Evolutionary conservation across 2,888 invertebrate genomes (phyloP).

Genomic region (Aleiodes testaceus): DNA sequence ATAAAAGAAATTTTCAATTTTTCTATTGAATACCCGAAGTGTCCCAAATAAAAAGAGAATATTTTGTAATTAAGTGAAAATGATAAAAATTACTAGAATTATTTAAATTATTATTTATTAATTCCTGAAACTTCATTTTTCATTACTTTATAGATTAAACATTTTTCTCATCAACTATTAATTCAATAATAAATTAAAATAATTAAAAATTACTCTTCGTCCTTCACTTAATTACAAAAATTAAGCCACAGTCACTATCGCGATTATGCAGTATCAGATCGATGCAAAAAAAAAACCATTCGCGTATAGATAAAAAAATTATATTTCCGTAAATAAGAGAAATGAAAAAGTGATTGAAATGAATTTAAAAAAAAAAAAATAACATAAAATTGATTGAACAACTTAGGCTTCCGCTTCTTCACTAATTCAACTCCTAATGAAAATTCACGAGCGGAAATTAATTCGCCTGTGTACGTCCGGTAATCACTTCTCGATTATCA

Average conservation of each 20-base stretch:
- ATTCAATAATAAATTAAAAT: not conserved
- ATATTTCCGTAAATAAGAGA: not conserved
- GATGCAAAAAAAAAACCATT: not conserved
- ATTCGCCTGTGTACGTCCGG: conserved; percentile 26
- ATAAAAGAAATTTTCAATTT: conserved; percentile 35
- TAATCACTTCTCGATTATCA: not conserved
- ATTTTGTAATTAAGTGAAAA: not conserved
- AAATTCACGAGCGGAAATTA: conserved; percentile 28
- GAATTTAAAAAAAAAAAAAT: not conserved
- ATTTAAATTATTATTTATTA: not conserved
- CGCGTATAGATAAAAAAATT: not conserved
- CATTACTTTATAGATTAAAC: not conserved
- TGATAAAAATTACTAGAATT: not conserved
- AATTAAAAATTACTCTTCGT: not conserved
- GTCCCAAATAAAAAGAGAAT: not conserved
- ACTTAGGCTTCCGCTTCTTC: conserved; percentile 38
- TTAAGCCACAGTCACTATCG: conserved; percentile 1
- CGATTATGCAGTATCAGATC: conserved; percentile 33
- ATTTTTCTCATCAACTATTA: not conserved
- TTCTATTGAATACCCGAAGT: conserved; percentile 32
- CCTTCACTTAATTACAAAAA: conserved; percentile 7
- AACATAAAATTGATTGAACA: conserved; percentile 20
- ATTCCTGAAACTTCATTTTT: too few relatives aligned
- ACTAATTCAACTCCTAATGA: conserved; percentile 29
- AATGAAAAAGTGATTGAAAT: not conserved